A percentile compares a stretch with the other conserved stretches of the same genome.
Conservation (phyloP, 2,888 invertebrate genomes). For the Pyrochroa serraticornis region DNA sequence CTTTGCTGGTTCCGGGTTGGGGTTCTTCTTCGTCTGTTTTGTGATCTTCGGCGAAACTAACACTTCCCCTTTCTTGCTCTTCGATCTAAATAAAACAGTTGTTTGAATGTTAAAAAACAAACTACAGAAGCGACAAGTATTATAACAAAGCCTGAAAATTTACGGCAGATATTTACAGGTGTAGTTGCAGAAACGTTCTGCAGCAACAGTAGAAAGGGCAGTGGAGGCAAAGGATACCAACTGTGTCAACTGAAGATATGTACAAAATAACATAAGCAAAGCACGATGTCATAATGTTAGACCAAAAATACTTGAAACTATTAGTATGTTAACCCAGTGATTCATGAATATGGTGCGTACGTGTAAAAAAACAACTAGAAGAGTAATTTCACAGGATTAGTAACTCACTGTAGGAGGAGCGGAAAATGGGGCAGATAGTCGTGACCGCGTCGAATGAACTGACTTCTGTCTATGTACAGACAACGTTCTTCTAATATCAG, state of each 20-base stretch:
- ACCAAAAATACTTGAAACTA: too few species aligned
- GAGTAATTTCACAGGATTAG: conserved; percentile 35
- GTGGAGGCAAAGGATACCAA: too few species aligned
- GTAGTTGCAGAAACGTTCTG: too few species aligned
- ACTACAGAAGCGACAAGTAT: neutral
- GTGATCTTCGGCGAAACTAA: conserved; percentile 41
- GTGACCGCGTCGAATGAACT: conserved; percentile 56
- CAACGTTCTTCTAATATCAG: conserved; percentile 47
- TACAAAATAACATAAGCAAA: too few species aligned
- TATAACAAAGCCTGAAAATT: too few species aligned
- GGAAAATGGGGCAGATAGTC: conserved; percentile 58
- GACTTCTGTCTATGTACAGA: conserved; percentile 59
- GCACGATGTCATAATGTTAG: too few species aligned
- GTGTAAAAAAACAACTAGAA: conserved; percentile 2
- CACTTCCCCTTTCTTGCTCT: conserved; percentile 41
- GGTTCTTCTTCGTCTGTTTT: conserved; percentile 42
- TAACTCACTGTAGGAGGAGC: conserved; percentile 57
- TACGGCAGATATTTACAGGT: too few species aligned
- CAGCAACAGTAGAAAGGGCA: too few species aligned
- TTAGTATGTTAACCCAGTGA: neutral
- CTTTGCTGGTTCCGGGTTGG: conserved; percentile 53
- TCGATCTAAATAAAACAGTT: conserved; percentile 34
- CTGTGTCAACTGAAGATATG: too few species aligned
- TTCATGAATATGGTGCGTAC: neutral
- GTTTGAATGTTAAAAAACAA: neutral